Evolutionary conservation across 2,888 invertebrate genomes (phyloP).

Genomic region (Rhagonycha fulva): DNA sequence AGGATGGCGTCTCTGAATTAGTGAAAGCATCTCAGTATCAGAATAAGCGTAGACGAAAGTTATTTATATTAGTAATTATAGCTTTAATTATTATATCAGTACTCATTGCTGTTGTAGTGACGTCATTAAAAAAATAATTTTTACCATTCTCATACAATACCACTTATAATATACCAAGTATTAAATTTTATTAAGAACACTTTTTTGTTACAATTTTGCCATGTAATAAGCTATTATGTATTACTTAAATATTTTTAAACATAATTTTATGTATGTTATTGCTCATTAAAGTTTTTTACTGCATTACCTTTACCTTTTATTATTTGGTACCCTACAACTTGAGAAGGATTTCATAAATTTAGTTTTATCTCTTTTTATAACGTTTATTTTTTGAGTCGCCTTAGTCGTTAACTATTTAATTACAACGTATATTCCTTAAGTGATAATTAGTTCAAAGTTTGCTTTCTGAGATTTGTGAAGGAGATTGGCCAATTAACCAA

Average conservation of each 20-base stretch:
- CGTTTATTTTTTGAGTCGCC: too few species aligned
- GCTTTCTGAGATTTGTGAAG: too few species aligned
- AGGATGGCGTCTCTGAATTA: constrained; percentile 77
- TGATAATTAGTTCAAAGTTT: too few species aligned
- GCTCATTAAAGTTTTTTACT: not conserved
- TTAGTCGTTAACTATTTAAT: too few species aligned
- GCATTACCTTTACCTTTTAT: not conserved
- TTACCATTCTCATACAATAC: not conserved
- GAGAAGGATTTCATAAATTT: too few species aligned
- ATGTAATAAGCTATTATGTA: not conserved
- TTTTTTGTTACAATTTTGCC: not conserved
- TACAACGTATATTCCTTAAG: too few species aligned
- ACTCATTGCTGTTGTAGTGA: constrained; percentile 66
- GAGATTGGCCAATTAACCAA: too few species aligned
- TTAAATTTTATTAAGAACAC: not conserved
- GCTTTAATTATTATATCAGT: constrained; percentile 69
- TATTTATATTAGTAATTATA: constrained; percentile 71
- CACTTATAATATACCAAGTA: not conserved
- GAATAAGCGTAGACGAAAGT: constrained; percentile 74
- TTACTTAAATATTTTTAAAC: not conserved
- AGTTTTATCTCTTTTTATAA: too few species aligned
- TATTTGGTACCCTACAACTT: too few species aligned
- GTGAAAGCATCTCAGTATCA: constrained; percentile 82
- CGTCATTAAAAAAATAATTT: constrained; percentile 43
- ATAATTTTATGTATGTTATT: not conserved